phyloP scores from a whole-genome alignment of 2,888 invertebrate species.

The Pseudococcus jackbeardsleyi region DNA sequence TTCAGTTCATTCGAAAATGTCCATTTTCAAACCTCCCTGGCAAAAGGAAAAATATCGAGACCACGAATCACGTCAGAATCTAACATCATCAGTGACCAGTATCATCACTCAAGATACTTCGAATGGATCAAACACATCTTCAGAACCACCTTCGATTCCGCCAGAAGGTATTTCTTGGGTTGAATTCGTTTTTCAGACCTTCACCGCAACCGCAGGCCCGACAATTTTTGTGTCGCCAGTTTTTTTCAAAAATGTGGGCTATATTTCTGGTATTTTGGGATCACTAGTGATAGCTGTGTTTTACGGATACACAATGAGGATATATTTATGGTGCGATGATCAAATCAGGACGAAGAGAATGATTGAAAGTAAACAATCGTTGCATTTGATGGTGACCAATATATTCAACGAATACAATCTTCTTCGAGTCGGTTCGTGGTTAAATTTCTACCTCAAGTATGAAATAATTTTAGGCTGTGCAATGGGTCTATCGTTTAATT shows the following conservation, averaged over 20 bases:
- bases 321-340: conserved; percentile 54
- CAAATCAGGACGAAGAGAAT: not conserved
- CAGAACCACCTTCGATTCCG: not conserved
- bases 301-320: conserved; percentile 11
- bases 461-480: conserved; percentile 56
- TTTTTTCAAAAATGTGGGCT: conserved; percentile 56
- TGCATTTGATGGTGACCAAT: not conserved
- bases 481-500: conserved; percentile 14
- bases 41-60: not conserved
- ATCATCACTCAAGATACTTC: not conserved
- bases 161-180: not conserved
- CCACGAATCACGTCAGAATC: not conserved
- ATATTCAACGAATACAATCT: not conserved
- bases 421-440: not conserved
- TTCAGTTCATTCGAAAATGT: not conserved
- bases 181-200: conserved; percentile 48
- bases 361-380: not conserved
- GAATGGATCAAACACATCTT: not conserved
- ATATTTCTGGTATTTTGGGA: conserved; percentile 14
- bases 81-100: not conserved
- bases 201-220: conserved; percentile 51
- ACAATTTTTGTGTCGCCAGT: conserved; percentile 32
- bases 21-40: not conserved
- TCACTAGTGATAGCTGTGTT: not conserved
- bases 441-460: conserved; percentile 56